phyloP scores from a whole-genome alignment of 2,888 invertebrate species.

The Ashinkailepas kermadecensis region DNA sequence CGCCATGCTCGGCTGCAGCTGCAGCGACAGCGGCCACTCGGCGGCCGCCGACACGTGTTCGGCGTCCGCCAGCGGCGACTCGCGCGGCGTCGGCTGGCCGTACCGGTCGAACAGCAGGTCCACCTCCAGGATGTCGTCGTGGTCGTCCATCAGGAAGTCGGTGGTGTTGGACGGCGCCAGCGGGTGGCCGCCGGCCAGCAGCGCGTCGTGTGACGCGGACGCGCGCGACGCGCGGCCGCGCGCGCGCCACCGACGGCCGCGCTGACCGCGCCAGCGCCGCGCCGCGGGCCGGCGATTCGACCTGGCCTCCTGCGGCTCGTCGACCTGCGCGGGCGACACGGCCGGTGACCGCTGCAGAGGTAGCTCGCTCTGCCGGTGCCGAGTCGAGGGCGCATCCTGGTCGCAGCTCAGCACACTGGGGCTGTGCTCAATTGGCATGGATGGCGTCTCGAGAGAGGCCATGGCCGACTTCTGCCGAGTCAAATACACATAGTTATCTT shows the following conservation, averaged over 20 bases:
- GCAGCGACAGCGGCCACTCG: not conserved
- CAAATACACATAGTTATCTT: too few relatives aligned
- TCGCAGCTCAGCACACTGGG: too few relatives aligned
- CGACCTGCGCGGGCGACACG: too few relatives aligned
- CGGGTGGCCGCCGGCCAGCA: constrained; percentile 15
- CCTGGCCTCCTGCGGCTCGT: not conserved
- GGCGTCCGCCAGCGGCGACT: not conserved
- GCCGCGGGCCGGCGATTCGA: not conserved
- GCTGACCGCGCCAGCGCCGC: not conserved
- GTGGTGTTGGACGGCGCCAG: constrained; percentile 17
- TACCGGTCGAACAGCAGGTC: constrained; percentile 17
- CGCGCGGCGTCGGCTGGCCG: constrained; percentile 12
- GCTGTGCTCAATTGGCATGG: too few relatives aligned
- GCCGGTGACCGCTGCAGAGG: too few relatives aligned
- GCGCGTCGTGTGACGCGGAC: not conserved
- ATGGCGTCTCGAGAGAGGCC: too few relatives aligned
- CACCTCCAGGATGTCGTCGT: not conserved
- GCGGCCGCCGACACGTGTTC: not conserved
- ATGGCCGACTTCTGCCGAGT: too few relatives aligned
- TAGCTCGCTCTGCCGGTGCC: too few relatives aligned
- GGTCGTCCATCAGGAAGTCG: constrained; percentile 21
- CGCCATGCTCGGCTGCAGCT: not conserved
- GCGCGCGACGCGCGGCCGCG: not conserved
- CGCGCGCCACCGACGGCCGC: not conserved
- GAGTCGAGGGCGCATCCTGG: too few relatives aligned